Conservation (phyloP, 1,140 invertebrate genomes). For the Ylistrum balloti region DNA sequence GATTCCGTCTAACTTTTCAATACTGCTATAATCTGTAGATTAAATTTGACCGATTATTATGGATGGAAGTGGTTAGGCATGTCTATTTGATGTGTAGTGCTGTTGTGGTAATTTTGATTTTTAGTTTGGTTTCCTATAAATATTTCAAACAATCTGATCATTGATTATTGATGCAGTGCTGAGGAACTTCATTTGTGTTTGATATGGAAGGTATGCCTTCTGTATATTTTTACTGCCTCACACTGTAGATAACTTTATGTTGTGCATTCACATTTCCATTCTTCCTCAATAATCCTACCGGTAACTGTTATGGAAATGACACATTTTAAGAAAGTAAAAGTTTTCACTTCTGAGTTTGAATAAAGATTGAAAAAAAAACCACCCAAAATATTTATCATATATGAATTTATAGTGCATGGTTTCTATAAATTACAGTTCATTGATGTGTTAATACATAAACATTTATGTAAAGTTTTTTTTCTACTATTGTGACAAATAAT, state of each 20-base stretch:
- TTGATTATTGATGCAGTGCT: not conserved
- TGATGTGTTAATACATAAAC: not conserved
- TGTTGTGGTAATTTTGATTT: not conserved
- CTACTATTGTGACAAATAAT: not conserved
- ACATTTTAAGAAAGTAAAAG: not conserved
- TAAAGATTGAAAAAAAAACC: too few species aligned
- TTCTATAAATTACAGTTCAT: constrained; percentile 8
- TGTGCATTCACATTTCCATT: not conserved
- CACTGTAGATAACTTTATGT: not conserved
- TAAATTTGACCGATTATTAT: not conserved
- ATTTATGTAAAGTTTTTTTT: constrained; percentile 22
- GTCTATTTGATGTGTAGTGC: constrained; percentile 15
- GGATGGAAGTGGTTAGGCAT: not conserved
- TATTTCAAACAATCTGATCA: not conserved
- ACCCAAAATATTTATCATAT: too few species aligned
- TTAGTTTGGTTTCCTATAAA: not conserved
- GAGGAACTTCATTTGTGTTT: not conserved
- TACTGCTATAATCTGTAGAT: not conserved
- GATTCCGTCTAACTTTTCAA: not conserved
- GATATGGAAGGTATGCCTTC: not conserved
- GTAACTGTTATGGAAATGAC: not conserved
- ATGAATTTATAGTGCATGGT: not conserved
- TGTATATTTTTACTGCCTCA: not conserved
- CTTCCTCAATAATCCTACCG: not conserved
- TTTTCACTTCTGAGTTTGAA: too few species aligned